Percentiles rank a stretch among this genome's conserved stretches.
Evolutionary conservation across 2,888 invertebrate genomes (phyloP).

Genomic region (Parnassius glacialis): DNA sequence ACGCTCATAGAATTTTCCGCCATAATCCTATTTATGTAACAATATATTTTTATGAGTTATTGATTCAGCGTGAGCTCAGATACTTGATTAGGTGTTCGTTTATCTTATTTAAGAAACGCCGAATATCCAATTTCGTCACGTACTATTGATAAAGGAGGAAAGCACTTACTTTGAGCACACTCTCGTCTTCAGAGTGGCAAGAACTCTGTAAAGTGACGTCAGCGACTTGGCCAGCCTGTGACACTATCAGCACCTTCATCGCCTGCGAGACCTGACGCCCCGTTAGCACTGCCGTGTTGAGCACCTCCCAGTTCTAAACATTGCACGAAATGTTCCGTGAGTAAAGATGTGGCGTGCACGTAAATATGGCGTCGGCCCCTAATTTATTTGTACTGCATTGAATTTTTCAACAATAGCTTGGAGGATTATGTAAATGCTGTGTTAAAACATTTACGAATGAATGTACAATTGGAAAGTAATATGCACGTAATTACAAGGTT

Average conservation of each 20-base stretch:
- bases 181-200: constrained; percentile 97
- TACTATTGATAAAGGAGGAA: background rate
- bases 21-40: no score
- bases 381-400: constrained; percentile 13
- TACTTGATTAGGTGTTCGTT: no score
- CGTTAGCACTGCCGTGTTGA: constrained; percentile 97
- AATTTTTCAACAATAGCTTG: constrained; percentile 7
- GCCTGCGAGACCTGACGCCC: constrained; percentile 96
- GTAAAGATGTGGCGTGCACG: constrained; percentile 11
- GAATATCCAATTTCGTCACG: constrained; percentile 10
- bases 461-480: no score
- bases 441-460: background rate
- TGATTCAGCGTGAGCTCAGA: background rate
- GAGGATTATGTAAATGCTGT: constrained; percentile 15
- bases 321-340: constrained; percentile 19
- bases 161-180: constrained; percentile 92
- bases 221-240: constrained; percentile 95
- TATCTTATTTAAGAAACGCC: background rate
- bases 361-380: constrained; percentile 13
- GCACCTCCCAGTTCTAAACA: constrained; percentile 94
- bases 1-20: no score
- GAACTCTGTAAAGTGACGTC: constrained; percentile 97
- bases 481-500: no score
- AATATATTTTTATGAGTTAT: background rate
- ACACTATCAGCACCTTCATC: constrained; percentile 97